Evolutionary conservation across 2,797 vertebrate species (phyloP).

Genomic region (Fistularia commersonii): DNA sequence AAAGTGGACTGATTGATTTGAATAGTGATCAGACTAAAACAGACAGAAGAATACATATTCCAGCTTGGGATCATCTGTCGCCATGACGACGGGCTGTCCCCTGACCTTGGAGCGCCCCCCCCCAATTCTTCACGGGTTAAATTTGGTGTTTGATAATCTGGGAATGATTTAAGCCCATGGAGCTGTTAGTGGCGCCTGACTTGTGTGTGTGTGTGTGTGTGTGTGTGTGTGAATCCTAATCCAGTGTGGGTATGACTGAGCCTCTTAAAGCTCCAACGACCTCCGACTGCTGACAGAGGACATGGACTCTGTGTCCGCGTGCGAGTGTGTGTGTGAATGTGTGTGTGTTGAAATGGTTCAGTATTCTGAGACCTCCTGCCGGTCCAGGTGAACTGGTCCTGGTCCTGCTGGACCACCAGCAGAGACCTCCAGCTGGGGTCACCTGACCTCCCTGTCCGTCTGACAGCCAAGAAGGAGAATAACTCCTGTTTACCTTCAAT

Average conservation of each 20-base stretch:
- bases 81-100: no score
- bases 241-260: slow-evolving; percentile 29
- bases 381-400: no score
- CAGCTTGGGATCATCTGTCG: no score
- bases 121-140: slow-evolving; percentile 16
- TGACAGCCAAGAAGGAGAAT: no score
- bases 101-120: no score
- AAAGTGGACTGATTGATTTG: no score
- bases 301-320: slow-evolving; percentile 2
- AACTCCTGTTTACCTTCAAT: slow-evolving; percentile 75
- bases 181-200: slow-evolving; percentile 22
- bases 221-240: slow-evolving; percentile 19
- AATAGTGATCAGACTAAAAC: no score
- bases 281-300: slow-evolving; percentile 29
- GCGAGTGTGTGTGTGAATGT: background rate
- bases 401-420: no score
- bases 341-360: background rate
- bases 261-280: slow-evolving; percentile 30
- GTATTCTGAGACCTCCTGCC: no score
- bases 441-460: no score
- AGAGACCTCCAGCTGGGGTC: no score
- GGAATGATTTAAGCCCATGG: slow-evolving; percentile 21
- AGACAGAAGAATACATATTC: no score
- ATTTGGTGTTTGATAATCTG: slow-evolving; percentile 20
- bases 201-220: background rate